Evolutionary conservation across 2,113 vertebrate species (phyloP), one percentile per base, ranked within the genome.

Genomic region (Vireo altiloquus): DNA sequence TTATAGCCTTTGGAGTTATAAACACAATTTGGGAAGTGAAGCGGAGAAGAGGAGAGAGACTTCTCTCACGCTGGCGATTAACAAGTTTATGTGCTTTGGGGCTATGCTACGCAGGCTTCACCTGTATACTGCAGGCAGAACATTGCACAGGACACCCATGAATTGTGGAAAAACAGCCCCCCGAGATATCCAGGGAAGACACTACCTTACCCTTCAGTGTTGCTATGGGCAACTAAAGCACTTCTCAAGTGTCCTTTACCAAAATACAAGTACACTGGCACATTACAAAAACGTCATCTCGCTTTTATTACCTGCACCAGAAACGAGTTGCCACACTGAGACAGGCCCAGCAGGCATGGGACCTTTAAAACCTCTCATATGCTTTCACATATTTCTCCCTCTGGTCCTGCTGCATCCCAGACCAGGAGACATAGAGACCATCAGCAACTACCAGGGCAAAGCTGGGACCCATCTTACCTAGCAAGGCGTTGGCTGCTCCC

Each of bases 401-500:
- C 15, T 24, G 54, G 33, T 40, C 61, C 19, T 2, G 0, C 33
- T 1, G 0, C 5, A 39, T 42, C 39, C 40, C 3, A 1, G 37
- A n/a, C 13, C 9, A 1, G 33, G 35, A 70, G 53, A 63, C 3
- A 1, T 9, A 8, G 10, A 9, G 21, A 69, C 31, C 6, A 6
- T 28, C 13, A 6, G 30, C 13, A 83, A 39, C 0, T 0, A 80
- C 39, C 13, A 27, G 14, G 14, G 24, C 24, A 70, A 77, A 24
- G 35, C 33, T 33, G 33, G 39, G 27, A 53, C 25, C 0, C 0
- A 37, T 19, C 97, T 98, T 98, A 98, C 98, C 98, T 98, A 97
- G 76, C 7, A 49, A 91, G 18, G 93, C 68, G 21, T 97, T 94
- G 0, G 96, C 80, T 5, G 71, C 57, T 77, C 97, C 98, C 91